Conservation (phyloP, 2,888 invertebrate genomes). For the Drosophila colorata region DNA sequence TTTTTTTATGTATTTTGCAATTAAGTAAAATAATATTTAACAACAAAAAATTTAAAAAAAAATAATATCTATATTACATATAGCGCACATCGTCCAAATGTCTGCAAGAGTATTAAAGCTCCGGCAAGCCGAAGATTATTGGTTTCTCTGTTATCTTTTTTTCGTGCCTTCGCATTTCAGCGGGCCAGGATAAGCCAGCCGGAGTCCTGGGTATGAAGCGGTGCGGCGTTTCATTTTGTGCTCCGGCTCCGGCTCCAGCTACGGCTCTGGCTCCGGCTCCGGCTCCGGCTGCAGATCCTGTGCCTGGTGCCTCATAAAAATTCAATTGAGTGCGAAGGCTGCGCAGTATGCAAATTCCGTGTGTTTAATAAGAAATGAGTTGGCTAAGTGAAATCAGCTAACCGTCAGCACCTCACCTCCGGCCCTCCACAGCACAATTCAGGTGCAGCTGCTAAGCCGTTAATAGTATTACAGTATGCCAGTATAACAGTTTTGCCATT, state of each 20-base stretch:
- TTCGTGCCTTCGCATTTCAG: slow-evolving; percentile 45
- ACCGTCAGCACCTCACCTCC: not conserved
- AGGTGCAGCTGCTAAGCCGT: slow-evolving; percentile 27
- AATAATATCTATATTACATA: no score
- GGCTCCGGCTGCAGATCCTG: slow-evolving; percentile 2
- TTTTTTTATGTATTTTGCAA: no score
- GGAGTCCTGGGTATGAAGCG: slow-evolving; percentile 7
- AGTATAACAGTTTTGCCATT: slow-evolving; percentile 12
- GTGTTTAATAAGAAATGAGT: slow-evolving; percentile 33
- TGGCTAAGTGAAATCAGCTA: slow-evolving; percentile 46
- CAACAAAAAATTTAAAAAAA: no score
- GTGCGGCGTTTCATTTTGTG: not conserved
- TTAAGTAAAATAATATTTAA: no score
- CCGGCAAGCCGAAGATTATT: no score
- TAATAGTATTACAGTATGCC: slow-evolving; percentile 11
- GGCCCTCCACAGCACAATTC: slow-evolving; percentile 1
- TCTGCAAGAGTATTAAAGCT: no score
- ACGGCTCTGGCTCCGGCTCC: not conserved
- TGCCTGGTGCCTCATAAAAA: slow-evolving; percentile 50
- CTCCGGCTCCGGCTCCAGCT: not conserved
- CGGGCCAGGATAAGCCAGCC: slow-evolving; percentile 50
- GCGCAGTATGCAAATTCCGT: slow-evolving; percentile 55
- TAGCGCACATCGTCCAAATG: no score
- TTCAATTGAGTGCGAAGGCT: slow-evolving; percentile 50
- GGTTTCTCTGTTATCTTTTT: not conserved